A percentile compares a stretch with the other conserved stretches of the same genome.
phyloP scores from a whole-genome alignment of 2,888 invertebrate genomes.

The Napeogenes sylphis region DNA sequence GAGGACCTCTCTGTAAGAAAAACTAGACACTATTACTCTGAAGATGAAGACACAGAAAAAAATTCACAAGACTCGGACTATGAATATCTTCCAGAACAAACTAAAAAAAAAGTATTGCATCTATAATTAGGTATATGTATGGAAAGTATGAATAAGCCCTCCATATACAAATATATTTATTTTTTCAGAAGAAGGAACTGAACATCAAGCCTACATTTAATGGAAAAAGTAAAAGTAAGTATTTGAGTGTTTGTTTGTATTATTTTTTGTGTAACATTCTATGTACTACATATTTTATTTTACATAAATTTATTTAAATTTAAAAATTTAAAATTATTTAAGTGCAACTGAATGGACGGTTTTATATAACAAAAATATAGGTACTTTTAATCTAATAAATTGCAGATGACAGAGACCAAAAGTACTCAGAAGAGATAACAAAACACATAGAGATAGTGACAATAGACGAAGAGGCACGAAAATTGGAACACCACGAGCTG shows the following conservation, averaged over 20 bases:
- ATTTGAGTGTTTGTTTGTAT: neutral
- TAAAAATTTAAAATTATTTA: no score
- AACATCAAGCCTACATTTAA: constrained; percentile 28
- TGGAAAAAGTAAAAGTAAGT: constrained; percentile 27
- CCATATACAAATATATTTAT: no score
- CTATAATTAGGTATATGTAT: neutral
- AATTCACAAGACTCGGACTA: neutral
- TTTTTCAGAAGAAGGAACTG: constrained; percentile 18
- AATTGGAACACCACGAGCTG: constrained; percentile 36
- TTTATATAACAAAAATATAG: no score
- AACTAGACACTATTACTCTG: neutral
- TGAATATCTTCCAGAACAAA: constrained; percentile 3
- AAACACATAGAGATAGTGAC: constrained; percentile 48
- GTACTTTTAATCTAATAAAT: neutral
- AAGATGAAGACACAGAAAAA: constrained; percentile 7
- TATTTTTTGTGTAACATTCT: neutral
- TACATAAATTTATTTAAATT: no score
- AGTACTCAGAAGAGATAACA: constrained; percentile 39
- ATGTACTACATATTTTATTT: no score
- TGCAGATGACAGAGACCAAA: constrained; percentile 25
- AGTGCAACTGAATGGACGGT: no score
- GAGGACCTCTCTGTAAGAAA: neutral
- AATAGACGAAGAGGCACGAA: constrained; percentile 43
- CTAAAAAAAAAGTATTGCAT: constrained; percentile 17
- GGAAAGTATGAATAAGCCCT: no score